Base-by-base conservation (phyloP, 2,797 vertebrate genomes). In the Spinibarbus caldwelli region DNA sequence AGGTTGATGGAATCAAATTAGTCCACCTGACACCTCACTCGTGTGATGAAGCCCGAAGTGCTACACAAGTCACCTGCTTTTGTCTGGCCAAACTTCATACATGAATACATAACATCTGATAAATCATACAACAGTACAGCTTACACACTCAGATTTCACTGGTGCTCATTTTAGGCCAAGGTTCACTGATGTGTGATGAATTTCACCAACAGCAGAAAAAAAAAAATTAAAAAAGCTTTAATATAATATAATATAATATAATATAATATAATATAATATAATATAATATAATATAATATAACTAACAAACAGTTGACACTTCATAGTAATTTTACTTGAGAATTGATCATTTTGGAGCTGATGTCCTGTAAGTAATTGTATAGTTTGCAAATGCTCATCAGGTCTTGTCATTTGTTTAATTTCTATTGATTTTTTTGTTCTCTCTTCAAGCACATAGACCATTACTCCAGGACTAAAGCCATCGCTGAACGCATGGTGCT, bases 401-500 rank as follows among this genome's bases (percentile, higher is more conserved):
- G 36, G 23, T 54, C n/a, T 21, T 36, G 36, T 54, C 31, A 26
- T 71, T 26, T 72, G 5, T 31, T 66, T 8, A 52, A 52, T 4
- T n/a, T 3, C 3, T 54, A 1, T 54, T 3, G 1, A 57, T 43
- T n/a, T 3, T 0, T 68, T 43, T n/a, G 2, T 21, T 73, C 38
- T 84, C n/a, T 52, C 71, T 76, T 49, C 1, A 88, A 99, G 98
- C 97, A 97, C 78, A 91, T 96, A 83, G 98, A 99, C 90, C 95
- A 98, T 92, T 99, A 99, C 93, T 98, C 98, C 90, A 95, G 96
- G 89, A 98, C 97, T 67, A 99, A 99, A 96, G 94, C 97, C 2
- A 95, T 97, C 0, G 98, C 98, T 0, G 98, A 99, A 92, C 96
- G 95, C 92, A 93, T 97, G 96, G 94, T 96, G 86, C 94, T 98